Evolutionary conservation across 1,140 invertebrate species (phyloP), one percentile per base, ranked within the genome.

Genomic region (Macrobrachium nipponense): DNA sequence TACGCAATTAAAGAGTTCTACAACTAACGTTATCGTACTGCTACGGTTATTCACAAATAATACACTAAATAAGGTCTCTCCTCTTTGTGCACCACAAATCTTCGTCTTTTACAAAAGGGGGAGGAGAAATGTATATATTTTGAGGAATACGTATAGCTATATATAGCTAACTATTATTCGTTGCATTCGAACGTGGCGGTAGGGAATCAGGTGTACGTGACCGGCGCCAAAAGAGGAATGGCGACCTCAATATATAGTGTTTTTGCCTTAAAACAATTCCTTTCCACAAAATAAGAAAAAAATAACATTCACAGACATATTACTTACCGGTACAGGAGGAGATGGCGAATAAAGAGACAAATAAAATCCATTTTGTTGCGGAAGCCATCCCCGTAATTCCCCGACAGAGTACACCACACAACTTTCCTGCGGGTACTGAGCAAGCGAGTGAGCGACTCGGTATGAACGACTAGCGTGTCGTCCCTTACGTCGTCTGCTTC

Each of bases 131-230:
- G 51, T 8, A 8, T 7, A 72, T 14, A 15, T 72, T 72, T 8
- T 27, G 15, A n/a, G 4, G 20, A 17, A 12, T 68, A 73, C 36
- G 18, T 23, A 10, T 7, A 18, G 6, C 27, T 11, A 27, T 12
- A 0, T 11, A 73, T 73, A 7, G 5, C 27, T 8, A 36, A 15
- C 7, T 8, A 36, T 14, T 36, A 18, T 8, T 51, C 7, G n/a
- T 18, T 59, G 12, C 64, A 17, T 23, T 23, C 18, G 60, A 27
- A 20, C 18, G 23, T 76, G 51, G 58, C 73, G 36, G 43, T 43
- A 14, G 72, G 17, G 59, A 76, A 17, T 62, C 58, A 64, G 72
- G 84, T 70, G 62, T 80, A 86, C 84, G 84, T 86, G 84, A 86
- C 84, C 78, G 84, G 78, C 73, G 68, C 18, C 3, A 61, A n/a